These are phyloP conservation scores for Limnephilus rhombicus DNA, from an alignment of 2,888 invertebrate species.

Conservation along the genomic window DNA sequence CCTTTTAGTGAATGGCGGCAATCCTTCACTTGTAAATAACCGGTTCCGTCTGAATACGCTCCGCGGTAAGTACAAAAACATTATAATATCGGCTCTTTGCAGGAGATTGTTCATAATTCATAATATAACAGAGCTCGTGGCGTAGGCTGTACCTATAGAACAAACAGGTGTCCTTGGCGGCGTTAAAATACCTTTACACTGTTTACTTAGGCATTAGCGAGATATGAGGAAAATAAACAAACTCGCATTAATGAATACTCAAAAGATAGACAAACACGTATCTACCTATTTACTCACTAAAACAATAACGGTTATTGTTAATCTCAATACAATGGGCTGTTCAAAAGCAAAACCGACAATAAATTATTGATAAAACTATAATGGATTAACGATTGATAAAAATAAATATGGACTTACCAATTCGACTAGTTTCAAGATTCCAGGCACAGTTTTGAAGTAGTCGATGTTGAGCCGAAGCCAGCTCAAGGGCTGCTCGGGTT, in stretches of 20 bases:
- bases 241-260: neutral
- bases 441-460: constrained; percentile 90
- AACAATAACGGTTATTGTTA: neutral
- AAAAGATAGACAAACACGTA: too few relatives aligned
- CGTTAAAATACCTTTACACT: neutral
- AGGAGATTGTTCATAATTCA: neutral
- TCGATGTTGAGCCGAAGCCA: constrained; percentile 87
- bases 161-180: neutral
- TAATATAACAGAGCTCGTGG: neutral
- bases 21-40: neutral
- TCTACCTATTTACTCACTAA: too few relatives aligned
- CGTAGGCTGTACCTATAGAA: neutral
- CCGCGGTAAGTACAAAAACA: neutral
- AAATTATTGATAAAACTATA: neutral
- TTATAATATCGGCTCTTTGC: neutral
- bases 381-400: neutral
- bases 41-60: neutral
- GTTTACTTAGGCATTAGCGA: neutral
- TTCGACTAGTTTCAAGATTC: constrained; percentile 88
- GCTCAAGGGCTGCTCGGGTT: constrained; percentile 78
- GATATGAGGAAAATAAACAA: neutral
- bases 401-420: constrained; percentile 81
- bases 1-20: neutral
- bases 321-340: neutral
- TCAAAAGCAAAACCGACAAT: neutral